Evolutionary conservation across 2,888 invertebrate species (phyloP).

Genomic region (Dioctria linearis): DNA sequence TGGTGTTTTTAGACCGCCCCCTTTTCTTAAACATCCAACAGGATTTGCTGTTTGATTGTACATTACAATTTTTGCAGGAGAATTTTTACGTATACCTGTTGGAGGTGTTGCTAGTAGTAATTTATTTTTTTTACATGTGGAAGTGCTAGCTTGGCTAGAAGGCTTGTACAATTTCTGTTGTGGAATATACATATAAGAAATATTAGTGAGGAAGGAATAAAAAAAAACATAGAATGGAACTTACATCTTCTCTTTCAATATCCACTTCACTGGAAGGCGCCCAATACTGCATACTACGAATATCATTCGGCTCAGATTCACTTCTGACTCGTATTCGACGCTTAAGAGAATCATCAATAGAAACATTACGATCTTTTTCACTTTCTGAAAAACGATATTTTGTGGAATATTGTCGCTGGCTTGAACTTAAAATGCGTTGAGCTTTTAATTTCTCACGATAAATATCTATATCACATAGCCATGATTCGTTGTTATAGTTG

Average conservation of each 20-base stretch:
- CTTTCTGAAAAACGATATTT: slow-evolving; percentile 42
- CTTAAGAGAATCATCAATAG: slow-evolving; percentile 7
- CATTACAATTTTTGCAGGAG: slow-evolving; percentile 31
- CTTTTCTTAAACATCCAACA: background rate
- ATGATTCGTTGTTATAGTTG: slow-evolving; percentile 14
- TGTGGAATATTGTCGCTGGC: background rate
- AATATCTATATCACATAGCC: slow-evolving; percentile 35
- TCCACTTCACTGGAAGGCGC: background rate
- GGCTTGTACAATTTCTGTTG: slow-evolving; percentile 10
- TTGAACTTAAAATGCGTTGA: background rate
- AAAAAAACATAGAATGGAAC: background rate
- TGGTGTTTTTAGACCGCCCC: slow-evolving; percentile 13
- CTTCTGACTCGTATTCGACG: slow-evolving; percentile 40
- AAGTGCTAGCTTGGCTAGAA: slow-evolving; percentile 2
- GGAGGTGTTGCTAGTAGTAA: slow-evolving; percentile 39
- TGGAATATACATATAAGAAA: too few relatives aligned
- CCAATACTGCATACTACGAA: slow-evolving; percentile 45
- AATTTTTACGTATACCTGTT: slow-evolving; percentile 15
- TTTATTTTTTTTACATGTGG: slow-evolving; percentile 14
- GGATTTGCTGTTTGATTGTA: slow-evolving; percentile 14
- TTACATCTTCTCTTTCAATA: slow-evolving; percentile 5
- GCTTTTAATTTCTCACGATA: slow-evolving; percentile 22
- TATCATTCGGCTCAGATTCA: slow-evolving; percentile 53
- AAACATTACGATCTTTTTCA: slow-evolving; percentile 26
- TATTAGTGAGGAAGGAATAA: background rate